Base-by-base conservation (phyloP, 1,140 invertebrate genomes). In the Calephelis nemesis region DNA sequence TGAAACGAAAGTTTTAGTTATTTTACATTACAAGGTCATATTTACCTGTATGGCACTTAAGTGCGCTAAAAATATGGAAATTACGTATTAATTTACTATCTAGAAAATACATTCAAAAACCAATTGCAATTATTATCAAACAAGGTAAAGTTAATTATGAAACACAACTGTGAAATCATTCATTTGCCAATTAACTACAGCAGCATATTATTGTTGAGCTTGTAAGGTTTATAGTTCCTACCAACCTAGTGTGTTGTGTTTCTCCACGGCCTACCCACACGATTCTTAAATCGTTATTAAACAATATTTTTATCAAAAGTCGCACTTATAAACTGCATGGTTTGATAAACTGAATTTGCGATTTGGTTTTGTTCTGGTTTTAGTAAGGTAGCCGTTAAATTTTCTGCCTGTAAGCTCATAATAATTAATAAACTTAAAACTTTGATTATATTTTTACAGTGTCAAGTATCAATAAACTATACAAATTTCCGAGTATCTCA, bases 51-150 rank as follows among this genome's bases (percentile, higher is more conserved):
- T 71, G 76, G 88, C 87, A 88, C 83, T 73, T 82, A 90, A 85
- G 85, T 91, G 86, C 87, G 88, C 86, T 91, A 90, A 86, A 89
- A 89, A 82, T 82, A 76, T 77, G 84, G 82, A 91, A 91, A 80
- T 74, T 50, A 52, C 63, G 67, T 75, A 77, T 78, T 78, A 81
- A 81, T 81, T 75, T 64, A 47, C 13, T 30, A 42, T 67, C 45
- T 45, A 58, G 13, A 62, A 30, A 64, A 48, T 47, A 48, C 19
- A 64, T 45, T 64, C n/a, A 30, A 30, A 64, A 63, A 63, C 62
- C 62, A 47, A 63, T 63, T 63, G 10, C 42, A 63, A 48, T 47
- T 15, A 63, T n/a, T 48, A 19, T 63, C 40, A 63, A 47, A 63
- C 62, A 63, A 63, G 15, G 42, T 15, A n/a, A 47, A 12, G 42